Evolutionary conservation across 1,140 invertebrate species (phyloP), one percentile per base, ranked within the genome.

Genomic region (Bathynomus jamesi): DNA sequence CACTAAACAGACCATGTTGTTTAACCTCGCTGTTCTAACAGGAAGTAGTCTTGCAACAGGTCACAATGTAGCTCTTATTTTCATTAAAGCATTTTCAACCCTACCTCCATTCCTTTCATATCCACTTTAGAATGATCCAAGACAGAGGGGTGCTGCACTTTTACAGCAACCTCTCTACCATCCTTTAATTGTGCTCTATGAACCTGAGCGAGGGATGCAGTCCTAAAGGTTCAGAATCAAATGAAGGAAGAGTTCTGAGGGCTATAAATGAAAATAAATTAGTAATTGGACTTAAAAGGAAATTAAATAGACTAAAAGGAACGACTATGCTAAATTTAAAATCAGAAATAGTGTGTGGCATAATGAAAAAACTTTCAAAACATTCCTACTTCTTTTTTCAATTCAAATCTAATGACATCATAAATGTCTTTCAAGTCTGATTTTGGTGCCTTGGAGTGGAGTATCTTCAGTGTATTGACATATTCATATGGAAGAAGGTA

Each of bases 201-300:
- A 5, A 99, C 97, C 85, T 98, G 93, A 62, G 97, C 97, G 24
- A 99, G 83, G 27, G 96, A 98, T 0, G 97, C 97, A 3, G 95
- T 4, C 97, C 97, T 24, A 98, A 80, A 11, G 97, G 96, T 78
- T 91, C 85, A 3, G 85, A 82, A 27, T 96, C 91, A 83, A 99
- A 95, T 68, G 86, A 85, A 29, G 82, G 84, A 99, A 99, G 73
- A 98, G 83, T 78, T 97, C 91, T 46, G 88, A 84, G 0, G 91
- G 89, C 84, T 85, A 74, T 27, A 78, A 67, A 61, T 24, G 67
- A 32, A 72, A 75, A 78, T 74, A 76, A 30, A 71, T 24, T 1
- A 69, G 10, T 24, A 21, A 21, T 28, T 67, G 13, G 13, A 21
- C 21, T 69, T n/a, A 17, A 17, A 60, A 31, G 7, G 0, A 25